A percentile compares a stretch with the other conserved stretches of the same genome.
Conservation (phyloP, 2,113 vertebrate genomes). For the Peucedramus taeniatus region DNA sequence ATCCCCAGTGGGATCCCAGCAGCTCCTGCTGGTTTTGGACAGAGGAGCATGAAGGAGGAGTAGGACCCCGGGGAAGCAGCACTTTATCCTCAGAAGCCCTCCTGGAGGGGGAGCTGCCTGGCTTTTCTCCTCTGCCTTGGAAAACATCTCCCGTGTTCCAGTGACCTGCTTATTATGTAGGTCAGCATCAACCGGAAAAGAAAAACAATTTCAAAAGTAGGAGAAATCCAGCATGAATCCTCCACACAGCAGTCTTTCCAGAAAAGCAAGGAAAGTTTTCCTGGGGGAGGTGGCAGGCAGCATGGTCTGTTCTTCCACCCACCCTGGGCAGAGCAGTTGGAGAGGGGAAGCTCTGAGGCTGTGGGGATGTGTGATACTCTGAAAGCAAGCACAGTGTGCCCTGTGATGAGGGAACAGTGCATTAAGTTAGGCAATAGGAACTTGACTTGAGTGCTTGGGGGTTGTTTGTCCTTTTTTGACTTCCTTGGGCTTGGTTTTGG, state of each 20-base stretch:
- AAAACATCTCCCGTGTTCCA: not conserved
- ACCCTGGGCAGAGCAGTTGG: not conserved
- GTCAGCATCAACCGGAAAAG: not conserved
- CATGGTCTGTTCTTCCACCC: not conserved
- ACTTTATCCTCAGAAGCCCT: not conserved
- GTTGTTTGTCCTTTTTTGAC: not conserved
- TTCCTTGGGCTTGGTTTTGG: not conserved
- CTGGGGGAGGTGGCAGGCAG: not conserved
- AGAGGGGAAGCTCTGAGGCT: not conserved
- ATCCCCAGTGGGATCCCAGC: not conserved
- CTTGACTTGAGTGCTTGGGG: not conserved
- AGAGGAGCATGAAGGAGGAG: not conserved
- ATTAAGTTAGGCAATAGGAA: not conserved
- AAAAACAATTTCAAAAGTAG: constrained; percentile 6
- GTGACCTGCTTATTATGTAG: constrained; percentile 60
- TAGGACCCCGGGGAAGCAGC: not conserved
- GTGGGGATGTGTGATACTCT: not conserved
- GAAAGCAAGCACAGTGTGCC: not conserved
- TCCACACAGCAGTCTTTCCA: not conserved
- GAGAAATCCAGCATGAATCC: not conserved
- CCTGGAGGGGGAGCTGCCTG: not conserved
- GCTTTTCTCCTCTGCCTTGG: not conserved
- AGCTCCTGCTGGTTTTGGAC: not conserved
- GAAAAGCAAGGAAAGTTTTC: not conserved
- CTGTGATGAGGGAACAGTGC: not conserved